Percentiles rank a stretch among this genome's conserved stretches.
phyloP scores from a whole-genome alignment of 2,888 invertebrate genomes.

The Beris chalybata region DNA sequence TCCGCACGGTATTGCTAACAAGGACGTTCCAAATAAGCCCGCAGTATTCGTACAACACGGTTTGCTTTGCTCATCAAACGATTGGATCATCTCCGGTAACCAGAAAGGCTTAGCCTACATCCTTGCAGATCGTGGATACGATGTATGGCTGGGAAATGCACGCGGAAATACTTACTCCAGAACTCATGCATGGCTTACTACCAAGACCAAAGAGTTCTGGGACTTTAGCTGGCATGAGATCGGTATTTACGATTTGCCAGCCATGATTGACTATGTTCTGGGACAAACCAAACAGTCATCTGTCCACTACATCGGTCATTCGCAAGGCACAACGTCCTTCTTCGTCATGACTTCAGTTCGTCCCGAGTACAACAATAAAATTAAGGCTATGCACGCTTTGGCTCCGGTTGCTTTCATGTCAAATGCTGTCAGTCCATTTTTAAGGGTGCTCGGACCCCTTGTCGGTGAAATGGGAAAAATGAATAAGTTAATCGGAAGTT shows the following conservation, averaged over 20 bases:
- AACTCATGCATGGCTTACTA: constrained; percentile 52
- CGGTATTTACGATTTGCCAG: constrained; percentile 52
- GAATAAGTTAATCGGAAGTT: constrained; percentile 34
- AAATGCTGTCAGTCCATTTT: constrained; percentile 47
- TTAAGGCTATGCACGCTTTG: constrained; percentile 55
- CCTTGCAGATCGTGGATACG: constrained; percentile 54
- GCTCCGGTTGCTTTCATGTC: constrained; percentile 58
- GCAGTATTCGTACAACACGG: constrained; percentile 62
- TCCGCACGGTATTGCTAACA: constrained; percentile 43
- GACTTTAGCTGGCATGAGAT: constrained; percentile 57
- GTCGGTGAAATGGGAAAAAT: constrained; percentile 3
- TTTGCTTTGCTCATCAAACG: constrained; percentile 63
- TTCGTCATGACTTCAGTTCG: constrained; percentile 55
- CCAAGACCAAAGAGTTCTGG: constrained; percentile 53
- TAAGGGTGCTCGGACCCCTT: constrained; percentile 28
- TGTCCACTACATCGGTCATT: constrained; percentile 57
- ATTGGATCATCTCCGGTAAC: constrained; percentile 72
- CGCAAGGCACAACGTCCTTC: constrained; percentile 59
- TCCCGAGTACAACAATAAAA: constrained; percentile 57
- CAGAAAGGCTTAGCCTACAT: constrained; percentile 60
- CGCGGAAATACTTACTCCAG: constrained; percentile 56
- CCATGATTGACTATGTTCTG: constrained; percentile 56
- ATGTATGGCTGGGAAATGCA: constrained; percentile 57
- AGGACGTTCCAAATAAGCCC: constrained; percentile 10
- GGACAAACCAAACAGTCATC: constrained; percentile 47